Evolutionary conservation across 2,888 invertebrate genomes (phyloP).

Genomic region (Balanococcus diminutus): DNA sequence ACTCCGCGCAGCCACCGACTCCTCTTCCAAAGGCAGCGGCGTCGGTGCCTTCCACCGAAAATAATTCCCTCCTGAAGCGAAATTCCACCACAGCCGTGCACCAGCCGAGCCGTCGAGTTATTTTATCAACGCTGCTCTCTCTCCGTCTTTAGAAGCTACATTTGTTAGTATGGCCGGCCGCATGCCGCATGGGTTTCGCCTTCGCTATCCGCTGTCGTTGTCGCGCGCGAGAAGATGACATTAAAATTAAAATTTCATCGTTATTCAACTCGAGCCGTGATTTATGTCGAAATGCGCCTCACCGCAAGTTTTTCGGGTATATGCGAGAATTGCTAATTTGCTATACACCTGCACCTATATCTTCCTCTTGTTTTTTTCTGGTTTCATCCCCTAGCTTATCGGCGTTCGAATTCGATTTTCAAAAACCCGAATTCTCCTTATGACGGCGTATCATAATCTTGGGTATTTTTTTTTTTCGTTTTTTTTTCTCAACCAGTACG

Average conservation of each 20-base stretch:
- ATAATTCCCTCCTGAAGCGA: background rate
- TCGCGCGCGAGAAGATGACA: background rate
- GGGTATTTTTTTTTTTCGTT: background rate
- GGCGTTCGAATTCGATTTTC: background rate
- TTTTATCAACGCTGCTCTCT: background rate
- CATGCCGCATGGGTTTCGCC: background rate
- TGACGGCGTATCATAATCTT: background rate
- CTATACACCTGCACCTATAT: background rate
- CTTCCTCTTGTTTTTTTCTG: too few species aligned
- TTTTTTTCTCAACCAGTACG: background rate
- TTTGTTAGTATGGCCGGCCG: background rate
- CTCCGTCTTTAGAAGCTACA: background rate
- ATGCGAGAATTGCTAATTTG: too few species aligned
- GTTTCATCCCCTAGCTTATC: too few species aligned
- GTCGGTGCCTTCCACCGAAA: background rate
- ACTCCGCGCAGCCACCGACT: background rate
- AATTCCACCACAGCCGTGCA: background rate
- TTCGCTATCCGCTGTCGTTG: background rate
- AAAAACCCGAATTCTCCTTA: background rate
- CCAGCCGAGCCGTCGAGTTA: background rate
- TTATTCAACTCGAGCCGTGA: conserved; percentile 13
- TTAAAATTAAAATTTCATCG: conserved; percentile 26
- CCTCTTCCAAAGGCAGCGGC: background rate
- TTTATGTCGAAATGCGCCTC: conserved; percentile 4
- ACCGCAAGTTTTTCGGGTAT: background rate